Evolutionary conservation across 2,113 vertebrate species (phyloP).

Genomic region (Telmatochromis brichardi): DNA sequence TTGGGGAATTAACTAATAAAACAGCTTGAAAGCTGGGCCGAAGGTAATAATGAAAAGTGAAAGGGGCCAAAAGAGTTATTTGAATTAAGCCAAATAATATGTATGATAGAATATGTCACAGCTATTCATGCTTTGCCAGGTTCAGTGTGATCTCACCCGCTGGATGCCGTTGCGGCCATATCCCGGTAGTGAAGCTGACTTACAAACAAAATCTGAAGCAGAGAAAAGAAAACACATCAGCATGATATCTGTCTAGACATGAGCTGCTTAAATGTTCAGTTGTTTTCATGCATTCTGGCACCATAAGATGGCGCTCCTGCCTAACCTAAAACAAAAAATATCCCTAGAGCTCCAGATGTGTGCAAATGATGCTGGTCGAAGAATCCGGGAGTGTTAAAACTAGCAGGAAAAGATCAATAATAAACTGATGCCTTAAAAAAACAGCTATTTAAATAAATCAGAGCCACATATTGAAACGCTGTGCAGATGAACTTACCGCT

Average conservation of each 20-base stretch:
- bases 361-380: background rate
- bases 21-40: background rate
- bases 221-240: background rate
- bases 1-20: background rate
- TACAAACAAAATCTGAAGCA: slow-evolving; percentile 87
- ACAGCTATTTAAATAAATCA: background rate
- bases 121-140: background rate
- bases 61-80: background rate
- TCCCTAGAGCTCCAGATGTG: background rate
- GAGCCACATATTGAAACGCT: background rate
- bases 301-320: slow-evolving; percentile 56
- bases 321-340: background rate
- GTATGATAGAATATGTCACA: background rate
- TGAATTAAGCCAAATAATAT: background rate
- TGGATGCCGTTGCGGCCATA: slow-evolving; percentile 92
- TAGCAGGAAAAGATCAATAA: background rate
- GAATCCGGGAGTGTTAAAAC: background rate
- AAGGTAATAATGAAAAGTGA: background rate
- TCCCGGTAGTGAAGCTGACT: slow-evolving; percentile 90
- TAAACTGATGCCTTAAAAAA: background rate
- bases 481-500: slow-evolving; percentile 76
- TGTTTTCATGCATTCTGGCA: background rate
- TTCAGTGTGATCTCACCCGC: slow-evolving; percentile 72
- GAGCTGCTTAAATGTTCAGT: background rate
- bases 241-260: background rate